Base-by-base conservation (phyloP, 2,888 invertebrate species). In the Melikaiella ostensackeni region DNA sequence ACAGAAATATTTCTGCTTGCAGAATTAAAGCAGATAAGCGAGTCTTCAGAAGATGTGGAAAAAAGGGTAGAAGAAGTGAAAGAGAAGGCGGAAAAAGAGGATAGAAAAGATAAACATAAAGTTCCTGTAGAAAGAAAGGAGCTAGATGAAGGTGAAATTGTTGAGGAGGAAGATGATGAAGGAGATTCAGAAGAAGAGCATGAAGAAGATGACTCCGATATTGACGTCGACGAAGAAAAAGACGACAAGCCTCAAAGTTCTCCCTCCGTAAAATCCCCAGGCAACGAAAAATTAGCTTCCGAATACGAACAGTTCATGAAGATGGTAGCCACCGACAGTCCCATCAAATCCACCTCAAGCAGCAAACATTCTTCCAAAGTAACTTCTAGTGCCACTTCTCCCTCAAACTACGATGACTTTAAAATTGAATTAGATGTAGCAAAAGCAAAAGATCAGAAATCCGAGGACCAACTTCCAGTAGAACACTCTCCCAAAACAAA, bases 271-370 rank as follows among this genome's bases (percentile, higher is more conserved):
- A 79, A 79, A 55, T 73, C 86, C 16, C 76, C 85, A 1, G 86
- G 87, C 13, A 87, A 88, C 33, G 90, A 91, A 59, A 92, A 92
- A 79, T 86, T 92, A 42, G 92, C 89, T 0, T 92, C 92, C 3
- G 93, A 93, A 84, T 94, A 94, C 81, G 94, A 94, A 84, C 93
- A 94, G 84, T 94, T 94, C 80, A 92, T 94, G 90, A 93, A 93
- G 86, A 93, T 93, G 82, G 92, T 93, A 2, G 91, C 91, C 74
- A 89, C 89, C 33, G 91, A 91, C 78, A 84, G 86, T 73, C 80
- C 82, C 76, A 59, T 77, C n/a, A 42, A 77, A 24, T 59, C 50
- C 9, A 55, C 24, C n/a, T 1, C 76, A 78, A 50, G 50, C 13
- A 33, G 55, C 35, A 50, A 63, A 33, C 21, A 33, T 21, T 62